These are phyloP conservation scores for Bubo bubo DNA, from an alignment of 2,113 vertebrate species.

Conservation along the genomic window DNA sequence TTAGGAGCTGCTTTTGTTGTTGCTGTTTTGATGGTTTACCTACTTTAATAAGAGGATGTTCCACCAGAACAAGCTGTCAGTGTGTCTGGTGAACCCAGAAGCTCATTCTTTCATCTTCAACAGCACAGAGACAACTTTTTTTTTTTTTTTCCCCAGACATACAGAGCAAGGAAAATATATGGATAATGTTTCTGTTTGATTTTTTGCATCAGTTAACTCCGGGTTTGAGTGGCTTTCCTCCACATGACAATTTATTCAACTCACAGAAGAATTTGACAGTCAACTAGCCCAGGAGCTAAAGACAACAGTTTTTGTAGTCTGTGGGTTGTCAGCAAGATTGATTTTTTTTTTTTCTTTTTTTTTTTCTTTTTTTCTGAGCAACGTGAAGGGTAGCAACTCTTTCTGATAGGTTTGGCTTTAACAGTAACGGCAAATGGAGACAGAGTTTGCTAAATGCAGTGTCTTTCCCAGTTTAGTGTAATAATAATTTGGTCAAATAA, in stretches of 20 bases:
- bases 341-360: background rate
- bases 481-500: background rate
- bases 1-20: conserved; percentile 3
- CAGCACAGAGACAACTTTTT: background rate
- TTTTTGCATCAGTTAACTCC: background rate
- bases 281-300: background rate
- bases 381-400: background rate
- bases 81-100: conserved; percentile 14
- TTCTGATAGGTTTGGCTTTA: background rate
- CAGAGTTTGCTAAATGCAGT: background rate
- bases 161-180: background rate
- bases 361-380: background rate
- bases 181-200: background rate
- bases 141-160: accelerated
- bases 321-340: background rate
- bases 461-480: background rate
- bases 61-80: conserved; percentile 1
- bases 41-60: background rate
- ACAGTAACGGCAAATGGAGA: background rate
- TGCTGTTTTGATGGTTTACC: background rate
- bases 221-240: background rate
- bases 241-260: background rate
- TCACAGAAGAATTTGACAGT: background rate
- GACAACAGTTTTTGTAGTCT: background rate
- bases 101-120: background rate